Base-by-base conservation (phyloP, 2,797 vertebrate species). In the Pteropus rufus region DNA sequence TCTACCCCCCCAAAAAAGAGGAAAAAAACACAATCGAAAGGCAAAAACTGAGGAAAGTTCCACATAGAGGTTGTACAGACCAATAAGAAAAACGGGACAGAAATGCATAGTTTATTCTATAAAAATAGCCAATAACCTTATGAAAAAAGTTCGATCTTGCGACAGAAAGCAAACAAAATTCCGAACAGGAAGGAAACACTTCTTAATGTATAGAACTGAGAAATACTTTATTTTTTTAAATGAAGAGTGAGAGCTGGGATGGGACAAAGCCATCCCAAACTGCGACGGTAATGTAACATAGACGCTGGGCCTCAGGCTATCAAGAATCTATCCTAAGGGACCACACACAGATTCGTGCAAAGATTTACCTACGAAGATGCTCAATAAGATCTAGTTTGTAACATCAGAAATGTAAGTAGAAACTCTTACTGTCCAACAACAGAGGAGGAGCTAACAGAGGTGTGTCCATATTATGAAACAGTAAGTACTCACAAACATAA, bases 271-370 rank as follows among this genome's bases (percentile, higher is more conserved):
- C 65, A 26, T 54, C 14, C 8, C 4, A 26, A 26, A 34, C 15
- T 11, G 29, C 52, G 8, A 3, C 3, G n/a, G 39, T 2, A 6
- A 54, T 3, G 4, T 14, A 41, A 29, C 3, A 69, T 11, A 1
- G 5, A 1, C 0, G 0, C 14, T 3, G 24, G 36, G 41, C 52
- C 29, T 7, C 10, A 3, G 6, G 31, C 18, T 23, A 62, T 0
- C 44, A 10, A 21, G 44, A 21, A n/a, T 19, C 10, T 2, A 7
- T 1, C 16, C 7, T 7, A 34, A 81, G 76, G 49, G 15, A 73
- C 52, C 3, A 34, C 3, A 49, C 18, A 3, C 3, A 3, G 41
- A 29, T n/a, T 31, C 31, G 26, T 15, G 36, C 15, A 11, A 58
- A 80, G 49, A 39, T 2, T 2, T 4, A 21, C 39, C 76, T 34